A percentile compares a stretch with the other conserved stretches of the same genome.
Evolutionary conservation across 2,888 invertebrate species (phyloP).

Genomic region (Carpatolechia fugitivella): DNA sequence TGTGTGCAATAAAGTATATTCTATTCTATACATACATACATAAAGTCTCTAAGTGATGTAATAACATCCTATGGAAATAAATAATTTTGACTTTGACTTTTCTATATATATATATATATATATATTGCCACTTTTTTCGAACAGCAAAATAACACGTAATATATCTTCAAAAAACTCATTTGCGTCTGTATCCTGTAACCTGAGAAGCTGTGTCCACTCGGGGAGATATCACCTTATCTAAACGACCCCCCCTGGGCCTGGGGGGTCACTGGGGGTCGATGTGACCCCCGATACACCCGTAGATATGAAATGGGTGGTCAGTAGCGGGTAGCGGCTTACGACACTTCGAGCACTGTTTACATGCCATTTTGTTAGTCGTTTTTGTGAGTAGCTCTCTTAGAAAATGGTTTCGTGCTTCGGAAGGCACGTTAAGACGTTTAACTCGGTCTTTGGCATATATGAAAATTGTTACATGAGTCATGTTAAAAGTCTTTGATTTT

Average conservation of each 20-base stretch:
- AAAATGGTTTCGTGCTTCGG: not conserved
- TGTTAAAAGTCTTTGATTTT: too few species aligned
- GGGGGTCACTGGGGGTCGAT: conserved; percentile 19
- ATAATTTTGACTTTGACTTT: too few species aligned
- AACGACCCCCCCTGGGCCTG: conserved; percentile 51
- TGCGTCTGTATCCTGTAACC: conserved; percentile 56
- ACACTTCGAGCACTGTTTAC: conserved; percentile 41
- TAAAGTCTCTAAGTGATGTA: too few species aligned
- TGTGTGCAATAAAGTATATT: too few species aligned
- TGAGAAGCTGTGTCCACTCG: conserved; percentile 58
- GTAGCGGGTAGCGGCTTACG: conserved; percentile 54
- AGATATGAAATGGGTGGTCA: conserved; percentile 65
- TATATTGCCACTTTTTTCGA: too few species aligned
- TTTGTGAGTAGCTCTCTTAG: not conserved
- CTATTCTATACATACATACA: too few species aligned
- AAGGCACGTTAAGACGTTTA: too few species aligned
- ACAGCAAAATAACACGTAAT: not conserved
- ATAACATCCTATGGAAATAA: too few species aligned
- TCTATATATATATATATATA: too few species aligned
- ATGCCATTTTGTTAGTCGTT: conserved; percentile 24
- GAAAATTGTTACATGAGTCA: too few species aligned
- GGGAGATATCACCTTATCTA: conserved; percentile 67
- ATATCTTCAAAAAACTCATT: conserved; percentile 25
- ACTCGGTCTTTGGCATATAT: too few species aligned
- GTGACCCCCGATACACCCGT: conserved; percentile 41